Percentiles rank a stretch among this genome's conserved stretches.
These are phyloP conservation scores for Rhynchotus rufescens DNA, from an alignment of 2,797 vertebrate genomes.

Conservation along the genomic window DNA sequence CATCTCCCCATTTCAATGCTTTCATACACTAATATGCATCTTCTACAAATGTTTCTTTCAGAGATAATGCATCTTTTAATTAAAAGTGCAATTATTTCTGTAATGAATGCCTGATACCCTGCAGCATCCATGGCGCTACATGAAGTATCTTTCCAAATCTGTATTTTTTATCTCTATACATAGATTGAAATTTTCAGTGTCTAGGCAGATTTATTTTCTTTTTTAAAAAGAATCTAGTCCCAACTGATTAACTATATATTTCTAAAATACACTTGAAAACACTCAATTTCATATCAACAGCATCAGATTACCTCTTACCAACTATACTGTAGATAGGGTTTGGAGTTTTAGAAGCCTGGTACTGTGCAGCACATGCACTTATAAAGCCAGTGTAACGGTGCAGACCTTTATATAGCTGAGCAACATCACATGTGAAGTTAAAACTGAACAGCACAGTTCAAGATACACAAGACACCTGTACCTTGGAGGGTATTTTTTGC, in stretches of 20 bases:
- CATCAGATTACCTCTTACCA: neutral
- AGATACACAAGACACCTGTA: neutral
- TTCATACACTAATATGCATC: neutral
- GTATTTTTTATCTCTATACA: neutral
- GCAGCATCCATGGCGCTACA: neutral
- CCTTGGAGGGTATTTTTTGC: neutral
- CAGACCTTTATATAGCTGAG: neutral
- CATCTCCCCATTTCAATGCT: neutral
- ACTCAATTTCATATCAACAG: neutral
- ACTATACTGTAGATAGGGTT: neutral
- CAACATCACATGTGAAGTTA: neutral
- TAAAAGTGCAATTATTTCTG: neutral
- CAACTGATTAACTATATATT: neutral
- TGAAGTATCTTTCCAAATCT: neutral
- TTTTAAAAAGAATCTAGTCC: neutral
- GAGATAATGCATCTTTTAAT: slow-evolving; percentile 35
- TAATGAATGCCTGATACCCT: neutral
- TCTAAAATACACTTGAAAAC: neutral
- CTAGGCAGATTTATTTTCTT: neutral
- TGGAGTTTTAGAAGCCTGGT: neutral
- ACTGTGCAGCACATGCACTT: neutral
- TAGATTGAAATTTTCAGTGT: neutral
- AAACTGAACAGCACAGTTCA: neutral
- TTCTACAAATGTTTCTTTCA: slow-evolving; percentile 14
- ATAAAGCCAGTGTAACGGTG: neutral